Percentiles rank a stretch among this genome's conserved stretches.
These are phyloP conservation scores for Pogona vitticeps DNA, from an alignment of 2,113 vertebrate genomes.

Conservation along the genomic window DNA sequence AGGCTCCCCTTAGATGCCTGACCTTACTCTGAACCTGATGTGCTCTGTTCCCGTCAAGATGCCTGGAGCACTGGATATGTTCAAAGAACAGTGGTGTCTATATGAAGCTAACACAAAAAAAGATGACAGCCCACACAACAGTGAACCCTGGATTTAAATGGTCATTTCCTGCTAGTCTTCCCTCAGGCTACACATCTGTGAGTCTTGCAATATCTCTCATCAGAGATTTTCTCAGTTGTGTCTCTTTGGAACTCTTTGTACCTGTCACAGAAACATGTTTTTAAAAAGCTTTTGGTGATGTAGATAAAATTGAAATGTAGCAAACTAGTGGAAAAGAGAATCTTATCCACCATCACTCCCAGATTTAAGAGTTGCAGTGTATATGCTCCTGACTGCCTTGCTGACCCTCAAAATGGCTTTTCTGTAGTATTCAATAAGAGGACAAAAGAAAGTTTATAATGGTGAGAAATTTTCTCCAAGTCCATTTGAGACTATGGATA, in stretches of 20 bases:
- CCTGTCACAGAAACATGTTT: slow-evolving; percentile 16
- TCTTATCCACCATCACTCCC: background rate
- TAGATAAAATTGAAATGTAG: background rate
- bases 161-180: background rate
- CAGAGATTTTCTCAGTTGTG: background rate
- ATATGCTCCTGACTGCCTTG: background rate
- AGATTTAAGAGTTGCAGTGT: background rate
- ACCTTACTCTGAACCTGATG: background rate
- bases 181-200: slow-evolving; percentile 6
- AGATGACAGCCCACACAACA: background rate
- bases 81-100: background rate
- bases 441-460: no score
- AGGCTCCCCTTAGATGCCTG: background rate
- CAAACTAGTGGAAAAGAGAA: background rate
- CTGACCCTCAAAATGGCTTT: background rate
- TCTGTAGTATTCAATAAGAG: background rate
- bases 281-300: background rate
- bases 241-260: slow-evolving; percentile 3
- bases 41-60: background rate
- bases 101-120: background rate
- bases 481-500: background rate
- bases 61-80: background rate
- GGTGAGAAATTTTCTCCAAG: background rate
- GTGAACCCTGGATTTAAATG: slow-evolving; percentile 8
- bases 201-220: background rate